Evolutionary conservation across 2,888 invertebrate genomes (phyloP), one percentile per base, ranked within the genome.

Genomic region (Gibbula magus): DNA sequence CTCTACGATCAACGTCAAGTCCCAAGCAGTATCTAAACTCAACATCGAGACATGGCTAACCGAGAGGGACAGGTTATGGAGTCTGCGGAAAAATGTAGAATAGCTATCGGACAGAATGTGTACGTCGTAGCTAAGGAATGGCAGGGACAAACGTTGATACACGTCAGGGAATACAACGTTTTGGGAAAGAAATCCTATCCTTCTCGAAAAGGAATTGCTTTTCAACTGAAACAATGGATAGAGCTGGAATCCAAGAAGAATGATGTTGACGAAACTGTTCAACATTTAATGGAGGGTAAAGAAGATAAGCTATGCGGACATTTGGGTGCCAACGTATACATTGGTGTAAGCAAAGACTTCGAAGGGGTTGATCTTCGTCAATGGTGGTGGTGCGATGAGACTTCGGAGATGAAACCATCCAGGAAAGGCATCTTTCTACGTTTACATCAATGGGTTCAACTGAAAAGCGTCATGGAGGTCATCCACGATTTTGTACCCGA

Each of bases 301-400:
- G 39, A 74, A 0, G 39, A n/a, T 16, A 35, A 74, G 45, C 20
- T 45, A n/a, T 74, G n/a, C 22, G n/a, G 20, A 39, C 74, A 74
- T 45, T 18, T 74, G n/a, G 74, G 74, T 22, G 39, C 74, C 25
- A 74, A 74, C 45, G 39, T 18, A 10, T 45, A 74, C 25, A 45
- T 51, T 20, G 5, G 20, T 8, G 45, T 74, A 5, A 25, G 18
- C 20, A 45, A 35, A 20, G 20, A 13, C 7, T 45, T 74, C 39
- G 74, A 45, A 8, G 74, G 74, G 2, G 74, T 74, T 22, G 74
- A 74, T 51, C 18, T 74, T 16, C 74, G 74, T 7, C 29, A 74
- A n/a, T 74, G 74, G 74, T 74, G 74, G 74, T 74, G 74, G 39
- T 74, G 74, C 45, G 35, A 45, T 2, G 45, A 45, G n/a, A 7